These are phyloP conservation scores for Spisula solida DNA, from an alignment of 2,888 invertebrate species.

Conservation along the genomic window DNA sequence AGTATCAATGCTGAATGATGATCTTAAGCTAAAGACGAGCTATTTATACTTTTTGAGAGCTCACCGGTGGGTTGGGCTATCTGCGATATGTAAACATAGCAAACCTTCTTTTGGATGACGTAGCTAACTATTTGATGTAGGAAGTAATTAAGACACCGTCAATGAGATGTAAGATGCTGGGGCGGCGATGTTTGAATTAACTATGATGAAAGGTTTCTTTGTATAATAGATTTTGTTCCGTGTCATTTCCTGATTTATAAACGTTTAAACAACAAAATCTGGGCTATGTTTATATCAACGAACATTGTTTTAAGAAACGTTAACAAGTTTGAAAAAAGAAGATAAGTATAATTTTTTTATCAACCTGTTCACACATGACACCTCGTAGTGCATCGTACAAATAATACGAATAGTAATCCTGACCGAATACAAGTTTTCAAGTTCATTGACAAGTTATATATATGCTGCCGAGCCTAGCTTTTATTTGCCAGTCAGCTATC, in stretches of 20 bases:
- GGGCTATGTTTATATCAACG: not conserved
- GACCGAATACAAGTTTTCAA: too few species aligned
- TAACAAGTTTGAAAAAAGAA: not conserved
- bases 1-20: not conserved
- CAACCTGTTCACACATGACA: too few species aligned
- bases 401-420: too few species aligned
- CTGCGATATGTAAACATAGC: not conserved
- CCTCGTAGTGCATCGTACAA: too few species aligned
- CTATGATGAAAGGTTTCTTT: too few species aligned
- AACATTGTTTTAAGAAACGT: not conserved
- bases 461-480: too few species aligned
- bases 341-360: not conserved
- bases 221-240: not conserved
- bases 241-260: not conserved
- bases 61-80: not conserved
- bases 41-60: not conserved
- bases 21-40: not conserved
- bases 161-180: not conserved
- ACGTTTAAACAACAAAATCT: not conserved
- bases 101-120: conserved; percentile 11
- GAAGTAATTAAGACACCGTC: conserved; percentile 2
- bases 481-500: too few species aligned
- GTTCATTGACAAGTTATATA: too few species aligned
- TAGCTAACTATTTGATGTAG: not conserved
- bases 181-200: not conserved